A percentile compares a stretch with the other conserved stretches of the same genome.
Conservation (phyloP, 1,140 invertebrate genomes). For the Penaeus chinensis region DNA sequence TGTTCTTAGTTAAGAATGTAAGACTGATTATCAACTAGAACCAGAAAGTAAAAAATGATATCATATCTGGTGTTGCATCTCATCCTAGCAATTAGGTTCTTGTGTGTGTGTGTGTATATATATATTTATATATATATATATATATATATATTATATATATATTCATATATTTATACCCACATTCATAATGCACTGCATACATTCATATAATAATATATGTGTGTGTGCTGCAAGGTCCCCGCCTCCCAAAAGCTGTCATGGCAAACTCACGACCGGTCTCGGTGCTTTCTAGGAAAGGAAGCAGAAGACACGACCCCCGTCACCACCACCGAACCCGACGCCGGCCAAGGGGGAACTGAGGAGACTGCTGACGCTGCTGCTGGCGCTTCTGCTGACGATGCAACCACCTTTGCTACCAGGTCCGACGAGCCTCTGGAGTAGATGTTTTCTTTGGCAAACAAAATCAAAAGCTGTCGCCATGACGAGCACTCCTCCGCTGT, state of each 20-base stretch:
- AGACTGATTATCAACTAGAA: too few species aligned
- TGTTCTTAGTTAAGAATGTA: too few species aligned
- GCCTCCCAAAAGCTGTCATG: not conserved
- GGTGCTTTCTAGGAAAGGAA: conserved; percentile 31
- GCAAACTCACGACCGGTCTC: conserved; percentile 14
- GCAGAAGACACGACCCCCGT: not conserved
- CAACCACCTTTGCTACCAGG: conserved; percentile 1
- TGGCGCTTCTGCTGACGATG: conserved; percentile 2
- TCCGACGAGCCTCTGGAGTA: conserved; percentile 27
- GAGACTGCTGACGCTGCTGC: conserved; percentile 14
- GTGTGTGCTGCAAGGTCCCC: not conserved
- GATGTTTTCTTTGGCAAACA: not conserved
- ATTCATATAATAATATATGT: not conserved
- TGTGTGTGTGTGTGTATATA: not conserved
- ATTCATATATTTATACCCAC: conserved; percentile 8
- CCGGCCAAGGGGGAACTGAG: not conserved
- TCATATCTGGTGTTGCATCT: too few species aligned
- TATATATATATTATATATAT: conserved; percentile 21
- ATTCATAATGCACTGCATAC: not conserved
- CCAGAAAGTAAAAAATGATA: too few species aligned
- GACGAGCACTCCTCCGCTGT: too few species aligned
- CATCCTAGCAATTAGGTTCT: not conserved
- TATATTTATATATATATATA: conserved; percentile 11
- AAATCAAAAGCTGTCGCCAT: too few species aligned
- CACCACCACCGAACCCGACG: not conserved